Percentiles rank a stretch among this genome's conserved stretches.
phyloP scores from a whole-genome alignment of 2,113 vertebrate genomes.

The Excalfactoria chinensis region DNA sequence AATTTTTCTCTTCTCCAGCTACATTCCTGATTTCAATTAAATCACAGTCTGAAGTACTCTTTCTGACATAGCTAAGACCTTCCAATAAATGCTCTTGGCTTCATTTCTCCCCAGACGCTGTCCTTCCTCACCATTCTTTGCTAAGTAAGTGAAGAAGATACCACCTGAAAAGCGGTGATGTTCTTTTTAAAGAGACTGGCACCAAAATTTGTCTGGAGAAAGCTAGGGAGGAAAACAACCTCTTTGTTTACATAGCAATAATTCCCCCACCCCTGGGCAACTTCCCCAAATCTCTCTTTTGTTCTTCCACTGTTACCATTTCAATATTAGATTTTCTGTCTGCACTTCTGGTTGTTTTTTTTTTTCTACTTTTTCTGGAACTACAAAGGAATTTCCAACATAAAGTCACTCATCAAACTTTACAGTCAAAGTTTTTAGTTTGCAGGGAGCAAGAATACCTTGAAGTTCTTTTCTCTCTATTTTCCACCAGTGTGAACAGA shows the following conservation, averaged over 20 bases:
- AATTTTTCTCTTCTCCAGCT: conserved; percentile 46
- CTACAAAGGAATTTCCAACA: conserved; percentile 22
- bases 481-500: conserved; percentile 33
- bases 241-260: not conserved
- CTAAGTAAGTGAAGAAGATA: not conserved
- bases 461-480: conserved; percentile 37
- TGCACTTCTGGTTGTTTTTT: not conserved
- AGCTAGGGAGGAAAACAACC: not conserved
- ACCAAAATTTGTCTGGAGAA: not conserved
- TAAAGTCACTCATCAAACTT: conserved; percentile 14
- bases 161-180: conserved; percentile 5
- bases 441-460: not conserved
- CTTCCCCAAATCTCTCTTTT: not conserved
- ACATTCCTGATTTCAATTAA: conserved; percentile 60
- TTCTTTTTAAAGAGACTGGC: not conserved
- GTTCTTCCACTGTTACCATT: not conserved
- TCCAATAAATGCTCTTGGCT: conserved; percentile 47
- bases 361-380: not conserved
- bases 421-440: conserved; percentile 5
- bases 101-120: conserved; percentile 1
- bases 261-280: not conserved
- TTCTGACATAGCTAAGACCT: conserved; percentile 52
- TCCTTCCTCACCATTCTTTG: not conserved
- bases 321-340: not conserved
- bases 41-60: conserved; percentile 53